A percentile compares a stretch with the other conserved stretches of the same genome.
These are phyloP conservation scores for Enteromius mattozi DNA, from an alignment of 2,797 vertebrate species.

Conservation along the genomic window DNA sequence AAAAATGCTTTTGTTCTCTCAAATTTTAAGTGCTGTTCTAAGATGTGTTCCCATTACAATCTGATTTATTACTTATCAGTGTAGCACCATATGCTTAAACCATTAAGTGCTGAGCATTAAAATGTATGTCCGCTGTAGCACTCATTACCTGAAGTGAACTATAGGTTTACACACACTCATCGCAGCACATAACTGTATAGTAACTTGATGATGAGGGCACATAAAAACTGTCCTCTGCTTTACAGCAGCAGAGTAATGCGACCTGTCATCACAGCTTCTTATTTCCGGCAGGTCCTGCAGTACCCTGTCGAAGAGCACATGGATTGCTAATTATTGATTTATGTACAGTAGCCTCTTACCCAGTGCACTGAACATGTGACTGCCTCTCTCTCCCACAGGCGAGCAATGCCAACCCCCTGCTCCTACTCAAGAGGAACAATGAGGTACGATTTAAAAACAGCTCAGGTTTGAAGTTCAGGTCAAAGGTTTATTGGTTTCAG, in stretches of 20 bases:
- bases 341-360: not conserved
- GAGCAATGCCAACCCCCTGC: slow-evolving; percentile 82
- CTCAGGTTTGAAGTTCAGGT: not conserved
- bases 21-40: not conserved
- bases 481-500: not conserved
- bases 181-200: not conserved
- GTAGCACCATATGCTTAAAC: slow-evolving; percentile 18
- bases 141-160: slow-evolving; percentile 21
- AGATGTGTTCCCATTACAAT: slow-evolving; percentile 5
- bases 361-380: slow-evolving; percentile 48
- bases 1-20: not conserved
- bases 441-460: slow-evolving; percentile 79
- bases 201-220: not conserved
- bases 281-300: slow-evolving; percentile 25
- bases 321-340: slow-evolving; percentile 25
- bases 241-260: slow-evolving; percentile 1
- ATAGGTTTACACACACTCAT: slow-evolving; percentile 17
- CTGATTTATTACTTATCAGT: slow-evolving; percentile 32
- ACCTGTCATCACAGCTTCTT: slow-evolving; percentile 4
- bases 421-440: slow-evolving; percentile 87
- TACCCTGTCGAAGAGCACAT: not conserved
- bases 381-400: slow-evolving; percentile 76
- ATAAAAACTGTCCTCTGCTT: not conserved
- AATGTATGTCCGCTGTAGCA: not conserved
- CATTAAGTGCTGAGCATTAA: slow-evolving; percentile 33